Percentiles rank a stretch among this genome's conserved stretches.
phyloP scores from a whole-genome alignment of 2,113 vertebrate species.

The Phasianus colchicus region DNA sequence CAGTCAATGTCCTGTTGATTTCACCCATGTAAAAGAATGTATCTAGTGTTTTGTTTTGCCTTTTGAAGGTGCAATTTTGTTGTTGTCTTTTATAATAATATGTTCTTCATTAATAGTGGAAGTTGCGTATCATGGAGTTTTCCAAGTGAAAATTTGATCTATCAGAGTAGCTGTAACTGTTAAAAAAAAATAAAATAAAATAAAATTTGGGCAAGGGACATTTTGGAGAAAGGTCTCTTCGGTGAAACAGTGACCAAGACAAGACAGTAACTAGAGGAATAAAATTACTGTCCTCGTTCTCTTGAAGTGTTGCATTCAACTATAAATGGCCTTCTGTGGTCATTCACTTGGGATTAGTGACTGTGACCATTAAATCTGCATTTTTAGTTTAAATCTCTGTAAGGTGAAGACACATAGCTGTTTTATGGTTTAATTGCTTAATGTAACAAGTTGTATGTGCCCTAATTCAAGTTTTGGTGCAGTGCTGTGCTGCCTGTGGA shows the following conservation, averaged over 20 bases:
- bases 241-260: neutral
- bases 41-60: neutral
- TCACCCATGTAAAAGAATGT: neutral
- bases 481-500: neutral
- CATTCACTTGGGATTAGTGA: neutral
- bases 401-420: constrained; percentile 5
- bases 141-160: neutral
- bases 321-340: neutral
- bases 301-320: neutral
- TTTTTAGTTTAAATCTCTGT: constrained; percentile 25
- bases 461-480: neutral
- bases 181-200: neutral
- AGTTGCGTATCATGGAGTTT: neutral
- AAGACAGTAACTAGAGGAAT: neutral
- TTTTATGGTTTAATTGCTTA: constrained; percentile 34
- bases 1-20: neutral
- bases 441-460: neutral
- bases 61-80: neutral
- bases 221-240: neutral
- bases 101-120: neutral
- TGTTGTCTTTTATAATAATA: neutral
- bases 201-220: neutral
- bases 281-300: neutral
- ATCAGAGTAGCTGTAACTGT: neutral
- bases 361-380: neutral